Base-by-base conservation (phyloP, 2,113 vertebrate genomes). In the Malaclemys terrapin region DNA sequence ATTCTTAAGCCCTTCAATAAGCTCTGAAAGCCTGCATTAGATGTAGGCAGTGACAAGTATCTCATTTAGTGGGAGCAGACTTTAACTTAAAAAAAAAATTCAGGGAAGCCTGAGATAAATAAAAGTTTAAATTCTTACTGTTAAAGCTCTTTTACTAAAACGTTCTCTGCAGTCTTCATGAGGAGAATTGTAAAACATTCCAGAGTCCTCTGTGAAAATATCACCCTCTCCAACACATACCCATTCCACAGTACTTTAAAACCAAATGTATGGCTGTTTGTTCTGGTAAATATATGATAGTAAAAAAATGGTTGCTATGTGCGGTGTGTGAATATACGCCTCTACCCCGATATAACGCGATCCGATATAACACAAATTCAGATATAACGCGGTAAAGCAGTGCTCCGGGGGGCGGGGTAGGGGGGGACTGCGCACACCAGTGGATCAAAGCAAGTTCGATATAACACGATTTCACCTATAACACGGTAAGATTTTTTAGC, bases 1-100 rank as follows among this genome's bases (percentile, higher is more conserved):
- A 49, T 91, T 93, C 72, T 79, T 91, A 95, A 93, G 59, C 25
- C 93, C 35, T 95, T 72, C 17, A 87, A 54, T 69, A 47, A 53
- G 84, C 62, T 96, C 96, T 50, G 81, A 87, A 92, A 90, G 85
- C 87, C 86, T 97, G 47, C 65, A 92, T 95, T 50, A 96, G 85
- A 6, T 90, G 96, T 85, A 97, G 14, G 27, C 35, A 91, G 88
- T 84, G 42, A 22, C 95, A 95, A 76, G 80, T 17, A 25, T 88
- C 83, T 65, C 76, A 16, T 38, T 84, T 56, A 80, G 69, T 92
- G 80, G 96, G 19, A 89, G 82, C 49, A 75, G 90, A 80, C 47
- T 90, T 52, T 20, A n/a, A 84, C 31, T 92, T 38, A 69, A 93
- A 56, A 31, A 31, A 0, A 5, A 42, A 11, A 29, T 49, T 5